Evolutionary conservation across 1,140 invertebrate species (phyloP).

Genomic region (Solenopsis invicta): DNA sequence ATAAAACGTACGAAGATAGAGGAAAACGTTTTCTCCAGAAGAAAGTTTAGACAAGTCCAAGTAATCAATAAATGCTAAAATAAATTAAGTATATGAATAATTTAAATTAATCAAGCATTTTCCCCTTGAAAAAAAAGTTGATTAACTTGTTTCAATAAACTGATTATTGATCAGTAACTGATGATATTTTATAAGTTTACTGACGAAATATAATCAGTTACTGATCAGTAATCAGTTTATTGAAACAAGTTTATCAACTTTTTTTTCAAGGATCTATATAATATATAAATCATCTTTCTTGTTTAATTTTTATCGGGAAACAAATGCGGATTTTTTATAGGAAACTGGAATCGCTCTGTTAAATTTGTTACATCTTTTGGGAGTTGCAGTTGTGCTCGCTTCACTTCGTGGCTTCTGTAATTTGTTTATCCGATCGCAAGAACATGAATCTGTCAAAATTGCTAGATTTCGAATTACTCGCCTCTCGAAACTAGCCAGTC

Average conservation of each 20-base stretch:
- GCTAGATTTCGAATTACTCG: conserved; percentile 11
- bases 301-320: not conserved
- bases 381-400: not conserved
- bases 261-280: too few relatives aligned
- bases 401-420: not conserved
- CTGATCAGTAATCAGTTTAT: too few relatives aligned
- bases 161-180: too few relatives aligned
- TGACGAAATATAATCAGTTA: too few relatives aligned
- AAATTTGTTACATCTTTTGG: not conserved
- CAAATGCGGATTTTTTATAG: not conserved
- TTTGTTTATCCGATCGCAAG: not conserved
- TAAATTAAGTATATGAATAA: not conserved
- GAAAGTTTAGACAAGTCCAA: not conserved
- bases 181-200: too few relatives aligned
- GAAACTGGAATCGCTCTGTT: not conserved
- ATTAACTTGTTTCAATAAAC: not conserved
- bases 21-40: not conserved
- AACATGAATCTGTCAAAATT: conserved; percentile 19
- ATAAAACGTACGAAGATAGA: not conserved
- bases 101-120: not conserved
- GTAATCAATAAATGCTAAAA: conserved; percentile 6
- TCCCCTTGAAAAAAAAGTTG: too few relatives aligned
- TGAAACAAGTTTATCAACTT: too few relatives aligned
- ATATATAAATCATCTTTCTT: not conserved
- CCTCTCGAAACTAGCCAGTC: conserved; percentile 60